Evolutionary conservation across 1,140 invertebrate genomes (phyloP), one percentile per base, ranked within the genome.

Genomic region (Drosophila orosa): DNA sequence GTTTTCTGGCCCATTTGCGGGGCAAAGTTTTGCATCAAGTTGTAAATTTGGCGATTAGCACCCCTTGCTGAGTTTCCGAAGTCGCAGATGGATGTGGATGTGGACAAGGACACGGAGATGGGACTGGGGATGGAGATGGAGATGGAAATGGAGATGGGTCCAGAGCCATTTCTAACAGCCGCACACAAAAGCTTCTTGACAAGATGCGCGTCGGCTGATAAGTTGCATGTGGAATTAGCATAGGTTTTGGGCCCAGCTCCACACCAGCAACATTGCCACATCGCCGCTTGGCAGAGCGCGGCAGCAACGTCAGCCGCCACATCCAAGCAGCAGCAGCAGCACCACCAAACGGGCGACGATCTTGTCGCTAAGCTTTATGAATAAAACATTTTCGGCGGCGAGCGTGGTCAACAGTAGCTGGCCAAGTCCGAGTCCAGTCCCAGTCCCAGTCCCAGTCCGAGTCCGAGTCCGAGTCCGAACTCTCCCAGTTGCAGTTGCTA

Each of bases 31-130:
- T 57, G 83, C 79, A 86, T 87, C 72, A 83, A 89, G 90, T 91
- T 91, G 89, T 91, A 91, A 91, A 91, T 91, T 91, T 89, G 79
- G 79, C 90, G 89, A 91, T 91, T 91, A 91, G 90, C 90, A 91
- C 89, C 89, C 89, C 76, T 91, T 86, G 81, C 73, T 73, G 78
- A 66, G 75, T 79, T 83, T 81, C 45, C 65, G 52, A 62, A 79
- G 62, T 57, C 44, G 42, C 35, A 68, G 63, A 66, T 48, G 61
- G 65, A 61, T 68, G 25, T 19, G 47, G 68, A 67, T 15, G 5
- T 22, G 44, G 31, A 54, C 40, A 37, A 47, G 44, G 52, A 57
- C 25, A 9, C n/a, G 44, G 44, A 56, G 52, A n/a, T 42, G 31
- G 19, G 55, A 24, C 31, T 62, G 44, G 50, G 29, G 0, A 3